Conservation (phyloP, 2,888 invertebrate genomes). For the Parnassius orleans region DNA sequence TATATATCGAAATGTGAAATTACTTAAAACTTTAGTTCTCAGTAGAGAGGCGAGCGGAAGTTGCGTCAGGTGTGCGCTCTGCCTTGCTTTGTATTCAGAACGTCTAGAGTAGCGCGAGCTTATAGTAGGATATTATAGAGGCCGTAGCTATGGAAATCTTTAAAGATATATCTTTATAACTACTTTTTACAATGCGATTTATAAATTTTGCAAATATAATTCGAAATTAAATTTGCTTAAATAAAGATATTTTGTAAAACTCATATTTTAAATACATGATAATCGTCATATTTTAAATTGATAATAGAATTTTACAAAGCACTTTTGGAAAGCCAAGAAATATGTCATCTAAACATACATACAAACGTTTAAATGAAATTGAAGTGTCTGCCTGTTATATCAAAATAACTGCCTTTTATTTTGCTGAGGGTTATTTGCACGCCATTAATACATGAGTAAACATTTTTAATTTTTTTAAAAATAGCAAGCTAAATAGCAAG, state of each 20-base stretch:
- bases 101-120: slow-evolving; percentile 38
- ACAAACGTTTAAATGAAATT: too few species aligned
- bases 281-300: neutral
- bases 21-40: slow-evolving; percentile 18
- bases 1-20: slow-evolving; percentile 4
- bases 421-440: too few species aligned
- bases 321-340: too few species aligned
- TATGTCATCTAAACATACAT: too few species aligned
- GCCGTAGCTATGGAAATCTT: slow-evolving; percentile 8
- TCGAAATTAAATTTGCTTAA: neutral
- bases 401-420: too few species aligned
- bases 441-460: too few species aligned
- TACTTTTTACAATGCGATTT: neutral
- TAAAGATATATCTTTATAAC: slow-evolving; percentile 1
- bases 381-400: too few species aligned
- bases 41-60: slow-evolving; percentile 47
- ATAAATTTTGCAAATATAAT: neutral
- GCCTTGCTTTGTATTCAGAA: slow-evolving; percentile 56
- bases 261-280: too few species aligned
- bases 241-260: too few species aligned
- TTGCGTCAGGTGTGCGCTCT: slow-evolving; percentile 57
- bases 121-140: slow-evolving; percentile 31
- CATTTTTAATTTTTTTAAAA: too few species aligned
- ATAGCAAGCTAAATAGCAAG: too few species aligned
- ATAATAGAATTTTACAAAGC: too few species aligned